Evolutionary conservation across 1,140 invertebrate genomes (phyloP), one percentile per base, ranked within the genome.

Genomic region (Drosophila sp.): DNA sequence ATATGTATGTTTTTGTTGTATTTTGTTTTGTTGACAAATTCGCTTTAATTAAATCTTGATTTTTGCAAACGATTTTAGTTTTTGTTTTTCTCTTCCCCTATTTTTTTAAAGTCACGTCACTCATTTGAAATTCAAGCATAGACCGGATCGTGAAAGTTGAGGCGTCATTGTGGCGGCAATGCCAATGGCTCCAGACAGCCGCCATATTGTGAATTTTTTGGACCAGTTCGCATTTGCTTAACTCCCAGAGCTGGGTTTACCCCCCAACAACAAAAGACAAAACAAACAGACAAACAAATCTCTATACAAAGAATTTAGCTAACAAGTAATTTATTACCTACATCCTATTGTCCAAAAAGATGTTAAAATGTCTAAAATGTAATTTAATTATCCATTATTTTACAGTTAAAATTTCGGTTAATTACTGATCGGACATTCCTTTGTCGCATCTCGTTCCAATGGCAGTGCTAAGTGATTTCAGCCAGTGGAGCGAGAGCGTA

Each of bases 61-160:
- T 76, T 79, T 44, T 58, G 61, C 56, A 41, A 66, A 68, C 27
- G 35, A 57, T 72, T 25, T 55, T 75, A 70, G 76, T 60, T 76
- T 69, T 66, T 54, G 58, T 65, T 76, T 76, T 64, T 70, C 74
- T 66, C 76, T 50, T 27, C 23, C 23, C 44, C 44, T 50, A 25
- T 50, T 27, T 23, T 71, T 72, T 66, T 77, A 67, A 56, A 83
- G 76, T 72, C 84, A 89, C 84, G 84, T 87, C 79, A 83, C 66
- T 76, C 66, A 69, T 79, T 78, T 72, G 11, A 73, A 77, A 76
- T 79, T 76, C 69, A 79, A 69, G 60, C 67, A 11, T 47, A 41
- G 60, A 72, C 84, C 84, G 79, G 84, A 80, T 87, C 84, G 84
- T 89, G 83, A 87, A 87, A 87, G 84, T 89, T 65, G 44, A 60